Conservation (phyloP, 2,797 vertebrate genomes). For the Tokudaia tokunoshimensis region DNA sequence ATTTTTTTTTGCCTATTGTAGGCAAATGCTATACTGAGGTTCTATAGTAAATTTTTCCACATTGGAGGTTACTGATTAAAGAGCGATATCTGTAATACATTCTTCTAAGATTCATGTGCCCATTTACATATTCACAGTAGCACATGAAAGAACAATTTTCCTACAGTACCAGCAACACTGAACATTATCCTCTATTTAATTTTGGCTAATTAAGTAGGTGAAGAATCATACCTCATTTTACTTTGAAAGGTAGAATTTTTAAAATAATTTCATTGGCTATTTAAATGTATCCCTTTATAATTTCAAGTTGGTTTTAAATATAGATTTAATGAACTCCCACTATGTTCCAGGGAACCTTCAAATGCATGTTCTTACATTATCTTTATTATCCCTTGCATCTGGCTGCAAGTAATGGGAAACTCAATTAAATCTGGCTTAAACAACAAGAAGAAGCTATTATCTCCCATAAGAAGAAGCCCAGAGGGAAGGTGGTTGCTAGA, state of each 20-base stretch:
- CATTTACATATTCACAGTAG: background rate
- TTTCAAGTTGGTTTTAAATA: conserved; percentile 62
- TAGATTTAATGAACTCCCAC: conserved; percentile 57
- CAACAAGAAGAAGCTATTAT: conserved; percentile 59
- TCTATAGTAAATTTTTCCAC: background rate
- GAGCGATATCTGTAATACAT: background rate
- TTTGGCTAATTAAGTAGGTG: conserved; percentile 32
- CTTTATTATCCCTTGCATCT: conserved; percentile 68
- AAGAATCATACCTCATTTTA: conserved; percentile 38
- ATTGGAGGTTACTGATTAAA: background rate
- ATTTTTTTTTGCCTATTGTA: background rate
- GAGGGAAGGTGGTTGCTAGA: conserved; percentile 43
- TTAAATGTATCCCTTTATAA: conserved; percentile 46
- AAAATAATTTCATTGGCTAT: conserved; percentile 48
- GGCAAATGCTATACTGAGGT: background rate
- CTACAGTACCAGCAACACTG: background rate
- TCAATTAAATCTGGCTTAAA: conserved; percentile 65
- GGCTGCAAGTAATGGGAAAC: conserved; percentile 59
- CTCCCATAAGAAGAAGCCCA: conserved; percentile 31
- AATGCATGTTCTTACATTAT: conserved; percentile 40
- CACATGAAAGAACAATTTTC: background rate
- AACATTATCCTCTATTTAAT: conserved; percentile 35
- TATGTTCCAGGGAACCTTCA: conserved; percentile 26
- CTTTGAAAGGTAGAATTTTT: conserved; percentile 20
- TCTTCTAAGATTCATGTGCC: background rate